These are phyloP conservation scores for Bufo bufo DNA, from an alignment of 2,113 vertebrate genomes.

Conservation along the genomic window DNA sequence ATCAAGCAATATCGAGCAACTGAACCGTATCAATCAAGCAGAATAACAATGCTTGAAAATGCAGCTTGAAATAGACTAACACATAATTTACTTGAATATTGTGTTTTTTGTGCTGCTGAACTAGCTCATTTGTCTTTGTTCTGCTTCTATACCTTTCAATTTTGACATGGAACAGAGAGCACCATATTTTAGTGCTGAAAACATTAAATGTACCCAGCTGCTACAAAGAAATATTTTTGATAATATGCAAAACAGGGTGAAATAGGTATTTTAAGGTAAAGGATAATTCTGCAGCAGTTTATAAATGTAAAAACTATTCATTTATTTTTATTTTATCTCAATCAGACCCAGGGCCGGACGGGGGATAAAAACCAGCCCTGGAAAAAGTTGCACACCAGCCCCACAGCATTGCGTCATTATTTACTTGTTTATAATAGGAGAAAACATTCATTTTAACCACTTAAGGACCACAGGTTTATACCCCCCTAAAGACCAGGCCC, in stretches of 20 bases:
- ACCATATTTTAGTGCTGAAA: slow-evolving; percentile 39
- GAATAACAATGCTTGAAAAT: slow-evolving; percentile 18
- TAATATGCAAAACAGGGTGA: slow-evolving; percentile 41
- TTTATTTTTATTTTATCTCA: slow-evolving; percentile 45
- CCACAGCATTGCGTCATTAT: no score
- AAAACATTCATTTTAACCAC: no score
- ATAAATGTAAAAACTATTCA: slow-evolving; percentile 52
- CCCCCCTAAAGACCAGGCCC: no score
- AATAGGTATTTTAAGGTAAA: slow-evolving; percentile 34
- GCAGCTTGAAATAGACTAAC: slow-evolving; percentile 9
- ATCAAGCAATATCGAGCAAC: neutral
- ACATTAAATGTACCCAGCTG: slow-evolving; percentile 38
- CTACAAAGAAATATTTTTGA: slow-evolving; percentile 45
- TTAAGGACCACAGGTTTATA: no score
- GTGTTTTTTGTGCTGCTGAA: slow-evolving; percentile 29
- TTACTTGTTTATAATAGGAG: no score
- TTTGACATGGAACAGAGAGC: slow-evolving; percentile 38
- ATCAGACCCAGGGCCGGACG: no score
- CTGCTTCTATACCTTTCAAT: slow-evolving; percentile 36
- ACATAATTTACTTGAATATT: slow-evolving; percentile 35
- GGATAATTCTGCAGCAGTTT: slow-evolving; percentile 30
- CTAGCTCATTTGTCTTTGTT: slow-evolving; percentile 52
- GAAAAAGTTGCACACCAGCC: no score
- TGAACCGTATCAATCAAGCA: neutral
- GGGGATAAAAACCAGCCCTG: no score